phyloP scores from a whole-genome alignment of 2,113 vertebrate genomes.

The Danionella cerebrum region DNA sequence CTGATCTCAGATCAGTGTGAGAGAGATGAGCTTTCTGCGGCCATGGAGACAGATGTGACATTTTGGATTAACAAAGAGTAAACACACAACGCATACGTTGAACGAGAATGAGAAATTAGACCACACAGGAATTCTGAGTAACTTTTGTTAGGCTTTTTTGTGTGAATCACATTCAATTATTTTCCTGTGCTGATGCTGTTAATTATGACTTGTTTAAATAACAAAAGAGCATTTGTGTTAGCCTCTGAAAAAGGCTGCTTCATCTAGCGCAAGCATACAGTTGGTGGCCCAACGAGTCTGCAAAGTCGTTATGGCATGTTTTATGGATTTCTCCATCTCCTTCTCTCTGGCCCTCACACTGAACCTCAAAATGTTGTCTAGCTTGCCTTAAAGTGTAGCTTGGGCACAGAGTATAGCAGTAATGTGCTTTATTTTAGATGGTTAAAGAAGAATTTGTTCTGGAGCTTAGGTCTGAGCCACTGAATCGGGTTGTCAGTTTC shows the following conservation, averaged over 20 bases:
- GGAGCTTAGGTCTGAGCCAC: too few species aligned
- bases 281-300: neutral
- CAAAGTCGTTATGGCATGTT: too few species aligned
- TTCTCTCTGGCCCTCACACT: too few species aligned
- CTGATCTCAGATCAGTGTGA: neutral
- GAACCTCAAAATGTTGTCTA: too few species aligned
- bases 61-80: slow-evolving; percentile 22
- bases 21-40: neutral
- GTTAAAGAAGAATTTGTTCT: too few species aligned
- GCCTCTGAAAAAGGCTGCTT: neutral
- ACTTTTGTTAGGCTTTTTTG: neutral
- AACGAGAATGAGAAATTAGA: neutral
- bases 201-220: neutral
- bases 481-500: too few species aligned
- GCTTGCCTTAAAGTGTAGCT: too few species aligned
- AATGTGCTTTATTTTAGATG: too few species aligned
- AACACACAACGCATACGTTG: slow-evolving; percentile 40
- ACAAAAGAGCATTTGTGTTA: neutral
- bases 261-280: neutral
- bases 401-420: too few species aligned
- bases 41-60: slow-evolving; percentile 27
- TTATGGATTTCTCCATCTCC: too few species aligned
- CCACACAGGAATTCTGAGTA: slow-evolving; percentile 4
- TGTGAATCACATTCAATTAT: neutral
- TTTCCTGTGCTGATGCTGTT: neutral